Conservation (phyloP, 2,888 invertebrate species). For the Tineola bisselliella region DNA sequence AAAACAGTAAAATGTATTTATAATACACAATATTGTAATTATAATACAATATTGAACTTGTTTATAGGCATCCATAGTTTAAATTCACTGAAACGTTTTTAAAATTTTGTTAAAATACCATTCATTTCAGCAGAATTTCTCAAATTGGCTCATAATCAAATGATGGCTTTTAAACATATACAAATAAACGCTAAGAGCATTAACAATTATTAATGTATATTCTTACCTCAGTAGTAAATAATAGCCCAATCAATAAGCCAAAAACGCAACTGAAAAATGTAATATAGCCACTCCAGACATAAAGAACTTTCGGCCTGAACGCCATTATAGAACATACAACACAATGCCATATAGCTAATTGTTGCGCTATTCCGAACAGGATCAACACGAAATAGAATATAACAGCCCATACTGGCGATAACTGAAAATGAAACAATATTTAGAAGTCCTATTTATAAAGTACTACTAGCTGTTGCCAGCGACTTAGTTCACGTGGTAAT, state of each 20-base stretch:
- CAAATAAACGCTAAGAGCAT: not conserved
- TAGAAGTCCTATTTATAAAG: no score
- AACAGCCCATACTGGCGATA: slow-evolving; percentile 90
- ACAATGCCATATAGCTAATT: slow-evolving; percentile 91
- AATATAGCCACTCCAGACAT: slow-evolving; percentile 83
- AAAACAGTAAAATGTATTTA: no score
- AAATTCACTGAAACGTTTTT: no score
- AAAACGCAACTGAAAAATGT: slow-evolving; percentile 86
- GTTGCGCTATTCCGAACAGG: slow-evolving; percentile 87
- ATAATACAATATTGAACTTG: no score
- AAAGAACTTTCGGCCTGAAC: slow-evolving; percentile 75
- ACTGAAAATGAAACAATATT: slow-evolving; percentile 37
- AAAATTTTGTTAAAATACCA: no score
- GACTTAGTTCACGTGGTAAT: no score
- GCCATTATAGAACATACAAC: slow-evolving; percentile 87
- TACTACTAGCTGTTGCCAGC: no score
- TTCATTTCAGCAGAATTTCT: no score
- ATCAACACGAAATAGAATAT: slow-evolving; percentile 86
- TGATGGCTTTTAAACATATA: no score
- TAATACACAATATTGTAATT: no score
- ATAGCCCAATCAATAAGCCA: slow-evolving; percentile 83
- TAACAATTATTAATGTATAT: not conserved
- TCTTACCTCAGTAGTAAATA: slow-evolving; percentile 86
- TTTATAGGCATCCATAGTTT: no score
- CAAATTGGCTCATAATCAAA: no score